A percentile compares a stretch with the other conserved stretches of the same genome.
Evolutionary conservation across 2,113 vertebrate species (phyloP).

Genomic region (Alethe diademata): DNA sequence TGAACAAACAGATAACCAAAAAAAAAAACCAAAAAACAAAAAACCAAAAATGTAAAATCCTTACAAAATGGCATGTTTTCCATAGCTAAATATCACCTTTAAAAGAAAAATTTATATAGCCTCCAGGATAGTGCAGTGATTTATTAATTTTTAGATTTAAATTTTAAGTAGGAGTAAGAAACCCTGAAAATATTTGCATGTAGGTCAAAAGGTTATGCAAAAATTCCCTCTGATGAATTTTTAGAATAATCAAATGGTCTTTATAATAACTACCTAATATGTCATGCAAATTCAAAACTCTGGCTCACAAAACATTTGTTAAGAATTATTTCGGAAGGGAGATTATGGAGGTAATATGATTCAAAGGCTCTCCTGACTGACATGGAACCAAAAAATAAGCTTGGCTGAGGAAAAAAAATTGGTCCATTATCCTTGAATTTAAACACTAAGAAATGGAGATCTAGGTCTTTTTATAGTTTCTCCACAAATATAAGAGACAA

Average conservation of each 20-base stretch:
- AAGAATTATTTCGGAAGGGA: background rate
- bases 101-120: background rate
- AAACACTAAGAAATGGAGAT: background rate
- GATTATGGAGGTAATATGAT: rapidly evolving
- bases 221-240: background rate
- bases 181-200: background rate
- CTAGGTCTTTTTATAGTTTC: background rate
- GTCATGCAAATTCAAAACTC: background rate
- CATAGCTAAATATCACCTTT: background rate
- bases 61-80: rapidly evolving
- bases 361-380: background rate
- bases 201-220: background rate
- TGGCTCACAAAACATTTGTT: background rate
- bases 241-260: background rate
- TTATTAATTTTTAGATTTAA: background rate
- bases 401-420: background rate
- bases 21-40: background rate
- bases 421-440: background rate
- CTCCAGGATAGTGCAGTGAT: background rate
- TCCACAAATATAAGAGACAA: background rate
- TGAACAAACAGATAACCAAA: too few relatives aligned
- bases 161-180: background rate
- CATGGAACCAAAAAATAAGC: background rate
- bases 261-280: background rate
- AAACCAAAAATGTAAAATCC: background rate